Conservation (phyloP, 1,140 invertebrate genomes). For the Helicorthomorpha holstii region DNA sequence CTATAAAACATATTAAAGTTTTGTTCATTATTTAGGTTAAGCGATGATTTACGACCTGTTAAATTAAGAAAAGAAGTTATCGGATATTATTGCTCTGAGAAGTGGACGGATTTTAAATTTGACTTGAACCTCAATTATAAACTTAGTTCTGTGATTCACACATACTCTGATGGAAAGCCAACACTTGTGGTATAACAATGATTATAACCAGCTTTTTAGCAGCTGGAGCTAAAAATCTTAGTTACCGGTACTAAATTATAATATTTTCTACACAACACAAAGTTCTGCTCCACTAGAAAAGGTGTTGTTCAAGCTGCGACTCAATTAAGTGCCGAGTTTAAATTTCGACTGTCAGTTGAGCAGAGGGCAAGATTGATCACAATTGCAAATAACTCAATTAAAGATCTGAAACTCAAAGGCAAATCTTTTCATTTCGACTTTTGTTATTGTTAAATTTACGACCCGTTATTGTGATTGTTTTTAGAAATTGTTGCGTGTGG, state of each 20-base stretch:
- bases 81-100: conserved; percentile 38
- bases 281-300: conserved; percentile 60
- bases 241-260: neutral
- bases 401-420: conserved; percentile 36
- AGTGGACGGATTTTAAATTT: conserved; percentile 47
- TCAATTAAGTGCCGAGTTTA: conserved; percentile 37
- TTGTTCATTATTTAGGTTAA: conserved; percentile 32
- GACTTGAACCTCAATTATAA: conserved; percentile 58
- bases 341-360: conserved; percentile 32
- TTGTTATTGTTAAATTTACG: too few species aligned
- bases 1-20: neutral
- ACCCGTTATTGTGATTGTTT: too few species aligned
- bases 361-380: conserved; percentile 32
- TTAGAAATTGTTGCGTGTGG: conserved; percentile 36
- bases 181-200: conserved; percentile 38
- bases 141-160: conserved; percentile 43
- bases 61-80: conserved; percentile 49
- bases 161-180: conserved; percentile 52
- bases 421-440: conserved; percentile 1
- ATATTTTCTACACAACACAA: conserved; percentile 4
- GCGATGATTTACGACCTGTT: conserved; percentile 51
- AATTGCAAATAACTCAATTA: conserved; percentile 13
- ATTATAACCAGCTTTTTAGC: conserved; percentile 26
- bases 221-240: neutral
- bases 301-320: conserved; percentile 46